Percentiles rank a stretch among this genome's conserved stretches.
Conservation (phyloP, 2,888 invertebrate species). For the Pimpla rufipes region DNA sequence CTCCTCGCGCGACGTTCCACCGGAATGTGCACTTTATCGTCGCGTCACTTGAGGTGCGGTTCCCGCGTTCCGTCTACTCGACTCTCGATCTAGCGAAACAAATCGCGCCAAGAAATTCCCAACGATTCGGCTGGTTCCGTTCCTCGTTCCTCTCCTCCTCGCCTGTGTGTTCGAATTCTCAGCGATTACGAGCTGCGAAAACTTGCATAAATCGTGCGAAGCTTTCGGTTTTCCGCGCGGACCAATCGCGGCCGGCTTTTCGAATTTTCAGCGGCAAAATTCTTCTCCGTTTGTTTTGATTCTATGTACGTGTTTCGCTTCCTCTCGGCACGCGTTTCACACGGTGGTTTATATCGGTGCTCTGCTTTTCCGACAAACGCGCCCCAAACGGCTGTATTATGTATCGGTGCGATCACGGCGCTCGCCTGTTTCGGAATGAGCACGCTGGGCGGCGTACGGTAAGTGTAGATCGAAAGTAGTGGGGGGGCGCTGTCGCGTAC, state of each 20-base stretch:
- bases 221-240: not conserved
- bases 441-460: slow-evolving; percentile 79
- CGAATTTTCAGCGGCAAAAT: not conserved
- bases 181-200: slow-evolving; percentile 1
- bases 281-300: slow-evolving; percentile 6
- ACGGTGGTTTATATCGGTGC: slow-evolving; percentile 69
- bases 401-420: slow-evolving; percentile 76
- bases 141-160: not conserved
- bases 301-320: slow-evolving; percentile 1
- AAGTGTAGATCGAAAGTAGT: slow-evolving; percentile 72
- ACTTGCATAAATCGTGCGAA: not conserved
- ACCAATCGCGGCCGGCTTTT: not conserved
- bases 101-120: too few species aligned
- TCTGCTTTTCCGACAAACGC: slow-evolving; percentile 74
- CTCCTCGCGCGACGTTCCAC: too few species aligned
- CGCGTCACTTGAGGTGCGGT: too few species aligned
- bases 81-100: too few species aligned
- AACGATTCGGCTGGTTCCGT: not conserved
- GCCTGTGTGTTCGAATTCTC: not conserved
- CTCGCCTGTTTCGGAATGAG: slow-evolving; percentile 83
- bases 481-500: slow-evolving; percentile 68
- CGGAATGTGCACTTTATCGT: too few species aligned
- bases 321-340: slow-evolving; percentile 29
- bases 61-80: too few species aligned
- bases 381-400: slow-evolving; percentile 66